These are phyloP conservation scores for Neosilurus mollespiculum DNA, from an alignment of 2,797 vertebrate species.

Conservation along the genomic window DNA sequence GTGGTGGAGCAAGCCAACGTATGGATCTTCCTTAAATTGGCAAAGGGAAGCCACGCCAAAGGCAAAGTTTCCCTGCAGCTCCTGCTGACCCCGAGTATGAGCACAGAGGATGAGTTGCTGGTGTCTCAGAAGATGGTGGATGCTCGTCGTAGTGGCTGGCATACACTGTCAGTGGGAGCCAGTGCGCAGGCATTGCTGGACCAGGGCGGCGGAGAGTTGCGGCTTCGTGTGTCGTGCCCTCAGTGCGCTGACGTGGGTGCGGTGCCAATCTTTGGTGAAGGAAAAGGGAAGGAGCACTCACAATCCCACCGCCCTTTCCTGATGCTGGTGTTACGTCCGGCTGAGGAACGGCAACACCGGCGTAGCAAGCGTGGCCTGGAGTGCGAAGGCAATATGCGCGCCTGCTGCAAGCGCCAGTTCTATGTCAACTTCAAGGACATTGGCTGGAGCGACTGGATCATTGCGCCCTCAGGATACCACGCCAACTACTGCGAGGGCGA, in stretches of 20 bases:
- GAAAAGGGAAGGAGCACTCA: conserved; percentile 79
- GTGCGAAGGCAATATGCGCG: conserved; percentile 84
- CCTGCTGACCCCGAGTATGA: conserved; percentile 67
- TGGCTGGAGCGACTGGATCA: conserved; percentile 99
- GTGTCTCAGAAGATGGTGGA: conserved; percentile 83
- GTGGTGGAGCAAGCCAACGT: conserved; percentile 83
- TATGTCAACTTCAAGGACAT: conserved; percentile 90
- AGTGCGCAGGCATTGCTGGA: conserved; percentile 80
- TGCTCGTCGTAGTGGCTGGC: conserved; percentile 84
- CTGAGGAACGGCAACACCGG: conserved; percentile 79
- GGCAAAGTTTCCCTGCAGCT: conserved; percentile 81
- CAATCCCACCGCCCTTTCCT: conserved; percentile 85
- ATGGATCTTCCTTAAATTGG: conserved; percentile 85
- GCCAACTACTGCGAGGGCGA: conserved; percentile 90
- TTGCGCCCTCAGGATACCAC: conserved; percentile 87
- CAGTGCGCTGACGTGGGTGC: conserved; percentile 80
- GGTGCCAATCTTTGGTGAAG: conserved; percentile 75
- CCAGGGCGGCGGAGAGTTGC: conserved; percentile 73
- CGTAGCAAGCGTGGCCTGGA: conserved; percentile 81
- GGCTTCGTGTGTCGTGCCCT: conserved; percentile 80
- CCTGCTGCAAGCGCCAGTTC: conserved; percentile 88
- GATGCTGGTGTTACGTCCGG: conserved; percentile 81
- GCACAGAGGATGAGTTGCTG: conserved; percentile 68
- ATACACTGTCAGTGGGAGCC: conserved; percentile 80
- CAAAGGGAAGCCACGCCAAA: conserved; percentile 80